Percentiles rank a stretch among this genome's conserved stretches.
These are phyloP conservation scores for Tipula vernalis DNA, from an alignment of 2,888 invertebrate genomes.

Conservation along the genomic window DNA sequence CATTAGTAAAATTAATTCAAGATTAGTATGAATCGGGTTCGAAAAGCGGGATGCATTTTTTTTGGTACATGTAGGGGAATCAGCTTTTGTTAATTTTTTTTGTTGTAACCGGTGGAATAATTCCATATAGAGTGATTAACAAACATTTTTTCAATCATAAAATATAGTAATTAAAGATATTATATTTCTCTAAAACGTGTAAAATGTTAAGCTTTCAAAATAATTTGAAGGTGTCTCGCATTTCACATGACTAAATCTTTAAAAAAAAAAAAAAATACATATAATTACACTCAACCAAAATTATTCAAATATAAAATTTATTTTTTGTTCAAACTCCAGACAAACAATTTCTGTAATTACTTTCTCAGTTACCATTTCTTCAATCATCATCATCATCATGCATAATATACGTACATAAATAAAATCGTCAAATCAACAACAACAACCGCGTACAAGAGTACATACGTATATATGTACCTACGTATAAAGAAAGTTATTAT, in stretches of 20 bases:
- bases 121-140: too few relatives aligned
- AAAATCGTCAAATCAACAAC: background rate
- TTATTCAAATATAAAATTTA: background rate
- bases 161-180: too few relatives aligned
- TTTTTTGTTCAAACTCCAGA: background rate
- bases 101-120: too few relatives aligned
- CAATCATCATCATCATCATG: background rate
- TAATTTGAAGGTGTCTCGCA: background rate
- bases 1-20: too few relatives aligned
- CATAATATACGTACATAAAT: background rate
- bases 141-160: too few relatives aligned
- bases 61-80: too few relatives aligned
- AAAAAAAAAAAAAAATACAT: background rate
- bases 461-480: background rate
- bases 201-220: background rate
- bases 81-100: too few relatives aligned
- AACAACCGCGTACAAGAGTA: background rate
- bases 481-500: background rate
- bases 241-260: background rate
- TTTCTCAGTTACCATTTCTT: background rate
- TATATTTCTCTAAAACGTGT: background rate
- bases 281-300: background rate
- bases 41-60: too few relatives aligned
- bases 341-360: background rate
- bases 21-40: too few relatives aligned